Conservation (phyloP, 2,888 invertebrate genomes). For the Coenonympha glycerion region DNA sequence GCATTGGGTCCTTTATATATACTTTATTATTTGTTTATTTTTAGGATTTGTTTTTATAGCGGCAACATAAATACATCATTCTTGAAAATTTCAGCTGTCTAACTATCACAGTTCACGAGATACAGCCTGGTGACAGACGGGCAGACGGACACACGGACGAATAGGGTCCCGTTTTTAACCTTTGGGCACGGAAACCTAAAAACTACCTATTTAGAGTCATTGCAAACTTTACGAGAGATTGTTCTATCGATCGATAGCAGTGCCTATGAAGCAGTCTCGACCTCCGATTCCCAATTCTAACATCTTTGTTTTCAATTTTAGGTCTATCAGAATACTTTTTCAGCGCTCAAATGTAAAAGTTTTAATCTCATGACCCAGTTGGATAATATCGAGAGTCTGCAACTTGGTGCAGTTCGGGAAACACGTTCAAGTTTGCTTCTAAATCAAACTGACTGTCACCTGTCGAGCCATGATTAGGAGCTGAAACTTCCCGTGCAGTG, state of each 20-base stretch:
- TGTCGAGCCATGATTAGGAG: neutral
- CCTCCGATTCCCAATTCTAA: neutral
- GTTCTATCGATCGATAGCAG: neutral
- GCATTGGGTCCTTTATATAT: too few relatives aligned
- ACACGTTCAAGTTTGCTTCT: neutral
- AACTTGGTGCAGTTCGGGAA: conserved; percentile 5
- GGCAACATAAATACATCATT: too few relatives aligned
- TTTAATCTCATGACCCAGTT: conserved; percentile 4
- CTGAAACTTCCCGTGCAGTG: neutral
- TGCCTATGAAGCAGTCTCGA: neutral
- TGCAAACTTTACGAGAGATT: too few relatives aligned
- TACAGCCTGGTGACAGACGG: too few relatives aligned
- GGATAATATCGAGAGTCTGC: conserved; percentile 1
- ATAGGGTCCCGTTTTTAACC: too few relatives aligned
- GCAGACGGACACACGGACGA: too few relatives aligned
- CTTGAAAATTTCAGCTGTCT: too few relatives aligned
- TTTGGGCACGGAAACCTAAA: too few relatives aligned
- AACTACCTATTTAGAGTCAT: too few relatives aligned
- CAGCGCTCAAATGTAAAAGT: conserved; percentile 1
- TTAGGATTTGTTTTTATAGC: too few relatives aligned
- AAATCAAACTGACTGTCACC: conserved; percentile 6
- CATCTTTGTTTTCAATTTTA: neutral
- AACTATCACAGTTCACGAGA: too few relatives aligned
- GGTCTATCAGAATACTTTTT: neutral
- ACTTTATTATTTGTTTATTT: too few relatives aligned